phyloP scores from a whole-genome alignment of 2,888 invertebrate genomes.

The Lithophane socia region DNA sequence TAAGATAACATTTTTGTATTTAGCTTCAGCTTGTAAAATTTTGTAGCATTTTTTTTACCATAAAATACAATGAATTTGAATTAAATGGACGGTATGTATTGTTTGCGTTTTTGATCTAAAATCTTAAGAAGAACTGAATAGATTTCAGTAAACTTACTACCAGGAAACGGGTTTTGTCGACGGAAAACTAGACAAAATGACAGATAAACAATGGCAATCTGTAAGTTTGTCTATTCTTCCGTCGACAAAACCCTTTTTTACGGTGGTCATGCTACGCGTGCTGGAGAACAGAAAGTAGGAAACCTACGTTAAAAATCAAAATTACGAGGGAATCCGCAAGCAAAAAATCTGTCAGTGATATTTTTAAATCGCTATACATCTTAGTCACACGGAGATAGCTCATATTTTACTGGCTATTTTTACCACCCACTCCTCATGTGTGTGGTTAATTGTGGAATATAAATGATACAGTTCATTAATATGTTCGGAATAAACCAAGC shows the following conservation, averaged over 20 bases:
- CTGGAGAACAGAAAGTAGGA: neutral
- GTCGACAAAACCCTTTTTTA: too few relatives aligned
- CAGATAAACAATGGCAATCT: too few relatives aligned
- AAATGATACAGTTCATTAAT: slow-evolving; percentile 54
- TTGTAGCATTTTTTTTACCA: slow-evolving; percentile 23
- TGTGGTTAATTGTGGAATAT: slow-evolving; percentile 50
- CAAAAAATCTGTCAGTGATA: slow-evolving; percentile 50
- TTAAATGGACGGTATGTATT: slow-evolving; percentile 39
- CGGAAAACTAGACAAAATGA: too few relatives aligned
- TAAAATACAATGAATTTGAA: slow-evolving; percentile 50
- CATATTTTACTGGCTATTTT: slow-evolving; percentile 57
- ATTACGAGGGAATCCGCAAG: slow-evolving; percentile 26
- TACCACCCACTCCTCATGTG: slow-evolving; percentile 41
- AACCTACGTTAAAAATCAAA: slow-evolving; percentile 1
- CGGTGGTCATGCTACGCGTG: too few relatives aligned
- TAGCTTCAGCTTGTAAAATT: neutral
- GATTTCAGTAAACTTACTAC: slow-evolving; percentile 38
- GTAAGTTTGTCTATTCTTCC: too few relatives aligned
- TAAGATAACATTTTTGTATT: slow-evolving; percentile 3
- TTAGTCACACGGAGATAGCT: slow-evolving; percentile 55
- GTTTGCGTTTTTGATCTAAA: slow-evolving; percentile 40
- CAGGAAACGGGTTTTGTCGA: too few relatives aligned
- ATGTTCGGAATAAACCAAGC: slow-evolving; percentile 5
- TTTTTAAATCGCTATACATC: slow-evolving; percentile 58
- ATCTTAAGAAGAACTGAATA: slow-evolving; percentile 39